Percentiles rank a stretch among this genome's conserved stretches.
Conservation (phyloP, 2,888 invertebrate species). For the Platycnemis pennipes region DNA sequence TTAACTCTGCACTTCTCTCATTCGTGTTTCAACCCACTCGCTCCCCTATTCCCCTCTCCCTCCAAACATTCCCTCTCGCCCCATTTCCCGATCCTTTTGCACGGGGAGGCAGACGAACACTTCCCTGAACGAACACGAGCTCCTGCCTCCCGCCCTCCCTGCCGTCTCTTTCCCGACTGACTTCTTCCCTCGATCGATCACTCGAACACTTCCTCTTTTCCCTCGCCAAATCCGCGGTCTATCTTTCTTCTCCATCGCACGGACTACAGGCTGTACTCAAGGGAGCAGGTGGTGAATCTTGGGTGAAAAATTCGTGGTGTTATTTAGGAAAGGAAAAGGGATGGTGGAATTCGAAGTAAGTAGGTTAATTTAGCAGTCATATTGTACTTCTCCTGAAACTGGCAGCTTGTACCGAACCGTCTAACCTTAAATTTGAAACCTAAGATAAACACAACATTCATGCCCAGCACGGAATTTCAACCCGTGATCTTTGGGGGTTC, state of each 20-base stretch:
- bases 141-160: not conserved
- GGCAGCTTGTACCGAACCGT: too few species aligned
- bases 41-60: not conserved
- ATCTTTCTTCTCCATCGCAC: not conserved
- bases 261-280: too few species aligned
- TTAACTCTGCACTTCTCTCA: not conserved
- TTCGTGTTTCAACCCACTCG: not conserved
- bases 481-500: too few species aligned
- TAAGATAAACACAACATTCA: too few species aligned
- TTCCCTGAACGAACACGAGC: not conserved
- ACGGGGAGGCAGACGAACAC: not conserved
- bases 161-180: not conserved
- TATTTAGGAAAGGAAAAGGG: too few species aligned
- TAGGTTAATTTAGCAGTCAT: too few species aligned
- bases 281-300: too few species aligned
- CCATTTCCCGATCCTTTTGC: not conserved
- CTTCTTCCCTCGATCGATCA: slow-evolving; percentile 1
- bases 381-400: too few species aligned
- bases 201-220: not conserved
- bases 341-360: too few species aligned
- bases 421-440: too few species aligned
- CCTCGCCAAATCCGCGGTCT: not conserved
- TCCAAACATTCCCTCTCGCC: not conserved
- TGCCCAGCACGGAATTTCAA: too few species aligned
- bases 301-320: too few species aligned